Evolutionary conservation across 2,113 vertebrate genomes (phyloP).

Genomic region (Hiodon alosoides): DNA sequence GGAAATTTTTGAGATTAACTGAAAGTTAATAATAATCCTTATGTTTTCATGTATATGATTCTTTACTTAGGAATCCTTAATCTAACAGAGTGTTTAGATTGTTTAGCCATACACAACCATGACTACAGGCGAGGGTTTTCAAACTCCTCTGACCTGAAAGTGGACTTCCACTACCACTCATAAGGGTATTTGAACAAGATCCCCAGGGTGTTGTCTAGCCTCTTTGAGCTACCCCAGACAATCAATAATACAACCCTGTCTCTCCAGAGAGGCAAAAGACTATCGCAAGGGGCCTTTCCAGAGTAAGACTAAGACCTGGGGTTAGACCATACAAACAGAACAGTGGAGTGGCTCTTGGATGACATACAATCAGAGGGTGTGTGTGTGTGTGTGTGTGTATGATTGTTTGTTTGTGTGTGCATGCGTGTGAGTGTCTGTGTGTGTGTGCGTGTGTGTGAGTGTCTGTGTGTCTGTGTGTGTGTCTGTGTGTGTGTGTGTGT

Average conservation of each 20-base stretch:
- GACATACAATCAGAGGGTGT: conserved; percentile 42
- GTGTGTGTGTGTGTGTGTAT: no score
- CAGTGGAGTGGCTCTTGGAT: conserved; percentile 37
- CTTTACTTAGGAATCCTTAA: no score
- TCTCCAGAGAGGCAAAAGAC: conserved; percentile 20
- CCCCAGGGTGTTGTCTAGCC: conserved; percentile 31
- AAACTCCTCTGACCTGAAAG: background rate
- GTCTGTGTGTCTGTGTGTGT: no score
- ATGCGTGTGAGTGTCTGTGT: no score
- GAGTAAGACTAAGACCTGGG: conserved; percentile 30
- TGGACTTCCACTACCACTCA: background rate
- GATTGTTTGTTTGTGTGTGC: no score
- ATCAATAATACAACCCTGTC: conserved; percentile 38
- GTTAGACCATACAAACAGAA: conserved; percentile 34
- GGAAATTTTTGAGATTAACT: no score
- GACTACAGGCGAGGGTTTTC: background rate
- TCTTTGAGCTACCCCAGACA: conserved; percentile 49
- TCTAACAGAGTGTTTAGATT: no score
- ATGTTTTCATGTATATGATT: no score
- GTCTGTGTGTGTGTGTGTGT: no score
- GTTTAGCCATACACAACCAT: no score
- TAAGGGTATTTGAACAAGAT: conserved; percentile 31
- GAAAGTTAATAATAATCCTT: no score
- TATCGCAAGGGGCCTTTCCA: conserved; percentile 10
- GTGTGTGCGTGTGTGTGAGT: no score